Percentiles rank a stretch among this genome's conserved stretches.
These are phyloP conservation scores for Salpingus planirostris DNA, from an alignment of 2,888 invertebrate genomes.

Conservation along the genomic window DNA sequence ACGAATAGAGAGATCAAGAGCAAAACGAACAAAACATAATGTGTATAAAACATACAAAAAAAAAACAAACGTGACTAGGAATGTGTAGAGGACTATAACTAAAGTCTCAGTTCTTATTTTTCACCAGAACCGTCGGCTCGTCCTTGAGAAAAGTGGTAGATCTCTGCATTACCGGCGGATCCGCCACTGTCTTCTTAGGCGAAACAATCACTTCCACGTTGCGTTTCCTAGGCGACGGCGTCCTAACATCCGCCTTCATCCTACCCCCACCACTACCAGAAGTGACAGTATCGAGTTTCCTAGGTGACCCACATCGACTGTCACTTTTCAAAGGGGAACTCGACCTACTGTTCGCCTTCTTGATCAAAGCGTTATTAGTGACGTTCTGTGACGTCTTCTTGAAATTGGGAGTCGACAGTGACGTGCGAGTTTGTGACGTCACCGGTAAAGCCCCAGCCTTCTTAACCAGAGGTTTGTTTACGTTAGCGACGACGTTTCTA, in stretches of 20 bases:
- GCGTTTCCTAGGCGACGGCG: constrained; percentile 11
- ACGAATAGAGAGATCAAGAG: too few species aligned
- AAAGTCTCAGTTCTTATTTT: constrained; percentile 26
- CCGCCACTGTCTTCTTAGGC: neutral
- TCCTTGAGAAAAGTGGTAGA: constrained; percentile 70
- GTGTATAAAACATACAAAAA: too few species aligned
- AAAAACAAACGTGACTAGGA: constrained; percentile 23
- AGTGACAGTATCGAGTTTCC: constrained; percentile 22
- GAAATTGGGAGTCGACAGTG: constrained; percentile 5
- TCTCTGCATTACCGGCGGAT: constrained; percentile 43
- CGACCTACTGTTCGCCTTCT: constrained; percentile 21
- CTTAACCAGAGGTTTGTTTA: too few species aligned
- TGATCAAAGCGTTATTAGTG: constrained; percentile 4
- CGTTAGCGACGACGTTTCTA: constrained; percentile 5
- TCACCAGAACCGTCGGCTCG: constrained; percentile 57
- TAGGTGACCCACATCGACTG: constrained; percentile 27
- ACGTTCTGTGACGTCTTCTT: too few species aligned
- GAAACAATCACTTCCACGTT: constrained; percentile 5
- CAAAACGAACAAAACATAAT: too few species aligned
- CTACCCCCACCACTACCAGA: constrained; percentile 18
- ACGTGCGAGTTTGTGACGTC: too few species aligned
- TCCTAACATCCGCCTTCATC: neutral
- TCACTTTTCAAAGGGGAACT: constrained; percentile 28
- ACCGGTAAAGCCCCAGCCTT: too few species aligned
- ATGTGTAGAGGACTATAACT: constrained; percentile 16